Percentiles rank a stretch among this genome's conserved stretches.
These are phyloP conservation scores for Nothobranchius kuhntae DNA, from an alignment of 2,113 vertebrate genomes.

Conservation along the genomic window DNA sequence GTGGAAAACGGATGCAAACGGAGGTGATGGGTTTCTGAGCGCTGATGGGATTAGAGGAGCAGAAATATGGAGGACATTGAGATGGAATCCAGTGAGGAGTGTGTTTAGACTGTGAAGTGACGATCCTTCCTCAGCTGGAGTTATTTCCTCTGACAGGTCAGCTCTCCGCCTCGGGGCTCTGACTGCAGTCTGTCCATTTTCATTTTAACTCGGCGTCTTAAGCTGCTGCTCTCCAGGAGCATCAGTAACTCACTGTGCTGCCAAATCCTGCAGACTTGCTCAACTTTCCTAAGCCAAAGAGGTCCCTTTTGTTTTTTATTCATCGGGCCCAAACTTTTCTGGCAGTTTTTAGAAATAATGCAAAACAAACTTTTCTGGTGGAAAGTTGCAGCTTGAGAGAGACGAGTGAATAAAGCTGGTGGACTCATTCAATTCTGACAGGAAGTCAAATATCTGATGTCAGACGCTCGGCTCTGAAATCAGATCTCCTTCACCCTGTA, in stretches of 20 bases:
- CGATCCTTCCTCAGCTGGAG: background rate
- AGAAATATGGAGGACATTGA: no score
- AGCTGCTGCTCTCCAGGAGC: background rate
- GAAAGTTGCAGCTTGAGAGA: background rate
- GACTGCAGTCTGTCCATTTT: conserved; percentile 2
- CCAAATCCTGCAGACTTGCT: background rate
- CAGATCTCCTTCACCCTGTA: no score
- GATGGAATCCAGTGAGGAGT: background rate
- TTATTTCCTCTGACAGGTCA: conserved; percentile 7
- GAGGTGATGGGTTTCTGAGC: no score
- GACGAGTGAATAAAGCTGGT: no score
- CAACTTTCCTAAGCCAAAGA: background rate
- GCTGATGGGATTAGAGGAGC: no score
- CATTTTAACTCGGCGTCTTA: background rate
- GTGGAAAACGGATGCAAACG: no score
- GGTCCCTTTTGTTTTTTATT: no score
- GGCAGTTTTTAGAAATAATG: background rate
- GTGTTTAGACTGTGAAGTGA: background rate
- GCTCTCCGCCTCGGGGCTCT: background rate
- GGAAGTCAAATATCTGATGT: no score
- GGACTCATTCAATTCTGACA: no score
- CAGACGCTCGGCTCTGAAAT: no score
- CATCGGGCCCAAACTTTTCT: background rate
- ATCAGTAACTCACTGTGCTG: background rate
- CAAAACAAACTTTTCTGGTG: background rate